Base-by-base conservation (phyloP, 2,797 vertebrate genomes). In the Enteromius argenteus region DNA sequence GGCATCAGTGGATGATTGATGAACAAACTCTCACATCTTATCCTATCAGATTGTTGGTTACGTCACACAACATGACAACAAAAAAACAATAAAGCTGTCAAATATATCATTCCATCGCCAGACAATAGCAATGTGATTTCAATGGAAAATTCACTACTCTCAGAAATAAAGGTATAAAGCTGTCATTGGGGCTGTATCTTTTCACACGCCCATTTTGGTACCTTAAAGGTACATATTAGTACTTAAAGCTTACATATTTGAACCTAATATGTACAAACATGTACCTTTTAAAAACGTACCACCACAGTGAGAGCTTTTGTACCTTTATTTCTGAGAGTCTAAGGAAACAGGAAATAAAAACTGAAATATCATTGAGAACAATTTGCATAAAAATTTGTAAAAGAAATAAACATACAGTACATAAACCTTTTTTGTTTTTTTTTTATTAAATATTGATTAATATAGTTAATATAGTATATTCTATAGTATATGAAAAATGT, bases 1-100 rank as follows among this genome's bases (percentile, higher is more conserved):
- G 32, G 13, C 46, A 11, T 62, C 60, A 56, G 60, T 77, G 75
- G 74, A 80, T 83, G 35, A 75, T 88, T 88, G 53, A 87, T 89
- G 76, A 86, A 73, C 84, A 53, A 71, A 56, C 79, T 72, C 78
- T 21, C 46, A 60, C 1, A 44, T 81, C 87, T 71, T 35, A 69
- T 39, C 39, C 46, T 23, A 44, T 51, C 30, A 67, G 32, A 75
- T 42, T 39, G 8, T 9, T 46, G 32, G 9, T 23, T 32, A 53
- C 17, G 3, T 58, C 14, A 44, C 64, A 56, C 46, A 6, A 27
- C 49, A 80, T 79, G 30, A 79, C 15, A 3, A 53, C 53, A 68
- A 23, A 19, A 51, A 30, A 1, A 66, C 7, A 13, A 32, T 46
- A 2, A 39, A 35, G 8, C 58, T 42, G 75, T 44, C 58, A 64